These are phyloP conservation scores for Muschampia plurimacula DNA, from an alignment of 2,888 invertebrate genomes.

Conservation along the genomic window DNA sequence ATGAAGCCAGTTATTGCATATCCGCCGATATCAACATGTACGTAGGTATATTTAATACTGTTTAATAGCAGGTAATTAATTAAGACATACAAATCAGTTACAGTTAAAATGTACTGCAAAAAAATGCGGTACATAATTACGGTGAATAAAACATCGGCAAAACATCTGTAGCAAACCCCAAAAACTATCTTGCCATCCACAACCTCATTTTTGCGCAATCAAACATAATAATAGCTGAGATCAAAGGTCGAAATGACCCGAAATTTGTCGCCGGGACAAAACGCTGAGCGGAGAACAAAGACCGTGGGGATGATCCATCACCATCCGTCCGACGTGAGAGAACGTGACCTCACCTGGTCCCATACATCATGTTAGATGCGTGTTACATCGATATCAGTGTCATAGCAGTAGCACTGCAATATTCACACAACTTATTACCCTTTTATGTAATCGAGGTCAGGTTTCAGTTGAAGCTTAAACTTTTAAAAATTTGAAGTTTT, in stretches of 20 bases:
- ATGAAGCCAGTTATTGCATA: conserved; percentile 33
- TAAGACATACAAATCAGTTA: no score
- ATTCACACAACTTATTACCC: conserved; percentile 38
- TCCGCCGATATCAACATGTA: conserved; percentile 23
- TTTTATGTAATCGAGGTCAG: conserved; percentile 34
- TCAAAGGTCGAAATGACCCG: conserved; percentile 69
- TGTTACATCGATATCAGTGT: conserved; percentile 39
- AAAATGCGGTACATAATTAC: neutral
- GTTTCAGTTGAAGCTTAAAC: neutral
- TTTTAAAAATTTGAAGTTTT: neutral
- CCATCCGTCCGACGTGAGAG: conserved; percentile 73
- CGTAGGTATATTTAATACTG: neutral
- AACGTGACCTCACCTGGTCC: conserved; percentile 76
- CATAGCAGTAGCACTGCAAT: conserved; percentile 17
- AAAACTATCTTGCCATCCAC: conserved; percentile 11
- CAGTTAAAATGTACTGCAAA: no score
- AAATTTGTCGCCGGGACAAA: conserved; percentile 79
- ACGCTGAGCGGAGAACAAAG: conserved; percentile 70
- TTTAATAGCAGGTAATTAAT: neutral
- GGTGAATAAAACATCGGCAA: conserved; percentile 1
- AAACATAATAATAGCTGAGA: conserved; percentile 53
- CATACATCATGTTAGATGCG: conserved; percentile 65
- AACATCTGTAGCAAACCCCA: conserved; percentile 16
- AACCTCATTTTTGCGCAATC: conserved; percentile 56
- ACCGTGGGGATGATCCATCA: conserved; percentile 76